Percentiles rank a stretch among this genome's conserved stretches.
Evolutionary conservation across 2,113 vertebrate genomes (phyloP).

Genomic region (Ascaphus truei): DNA sequence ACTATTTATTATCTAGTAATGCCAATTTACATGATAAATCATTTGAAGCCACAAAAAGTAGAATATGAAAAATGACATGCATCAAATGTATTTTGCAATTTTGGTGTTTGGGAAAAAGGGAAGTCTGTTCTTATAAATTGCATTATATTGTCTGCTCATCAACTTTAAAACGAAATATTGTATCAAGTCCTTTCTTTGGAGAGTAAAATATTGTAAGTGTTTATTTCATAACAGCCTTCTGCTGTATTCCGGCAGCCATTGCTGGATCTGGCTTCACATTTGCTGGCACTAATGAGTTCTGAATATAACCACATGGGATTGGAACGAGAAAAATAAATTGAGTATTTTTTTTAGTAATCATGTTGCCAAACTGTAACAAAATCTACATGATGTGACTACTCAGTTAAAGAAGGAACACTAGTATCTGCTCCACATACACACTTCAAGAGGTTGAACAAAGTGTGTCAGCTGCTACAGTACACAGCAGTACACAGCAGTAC

Average conservation of each 20-base stretch:
- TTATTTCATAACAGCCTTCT: slow-evolving; percentile 40
- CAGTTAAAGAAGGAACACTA: slow-evolving; percentile 15
- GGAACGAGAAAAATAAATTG: slow-evolving; percentile 51
- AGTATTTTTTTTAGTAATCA: slow-evolving; percentile 50
- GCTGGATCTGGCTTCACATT: slow-evolving; percentile 41
- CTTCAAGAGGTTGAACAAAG: slow-evolving; percentile 23
- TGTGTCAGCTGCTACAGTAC: slow-evolving; percentile 33
- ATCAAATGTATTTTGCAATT: too few species aligned
- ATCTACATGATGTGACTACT: slow-evolving; percentile 44
- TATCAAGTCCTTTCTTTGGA: slow-evolving; percentile 38
- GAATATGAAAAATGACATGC: too few species aligned
- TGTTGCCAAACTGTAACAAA: slow-evolving; percentile 44
- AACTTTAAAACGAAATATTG: too few species aligned
- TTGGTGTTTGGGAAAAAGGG: too few species aligned
- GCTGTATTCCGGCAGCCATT: slow-evolving; percentile 37
- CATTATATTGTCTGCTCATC: too few species aligned
- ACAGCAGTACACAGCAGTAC: slow-evolving; percentile 14
- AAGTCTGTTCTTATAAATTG: too few species aligned
- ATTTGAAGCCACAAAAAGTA: too few species aligned
- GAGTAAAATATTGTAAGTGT: slow-evolving; percentile 52
- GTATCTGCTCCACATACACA: slow-evolving; percentile 13
- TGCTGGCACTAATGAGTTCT: slow-evolving; percentile 56
- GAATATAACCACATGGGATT: slow-evolving; percentile 54
- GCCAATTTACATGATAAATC: too few species aligned
- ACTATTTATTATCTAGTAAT: too few species aligned